phyloP scores from a whole-genome alignment of 2,113 vertebrate species.

The Garra rufa region DNA sequence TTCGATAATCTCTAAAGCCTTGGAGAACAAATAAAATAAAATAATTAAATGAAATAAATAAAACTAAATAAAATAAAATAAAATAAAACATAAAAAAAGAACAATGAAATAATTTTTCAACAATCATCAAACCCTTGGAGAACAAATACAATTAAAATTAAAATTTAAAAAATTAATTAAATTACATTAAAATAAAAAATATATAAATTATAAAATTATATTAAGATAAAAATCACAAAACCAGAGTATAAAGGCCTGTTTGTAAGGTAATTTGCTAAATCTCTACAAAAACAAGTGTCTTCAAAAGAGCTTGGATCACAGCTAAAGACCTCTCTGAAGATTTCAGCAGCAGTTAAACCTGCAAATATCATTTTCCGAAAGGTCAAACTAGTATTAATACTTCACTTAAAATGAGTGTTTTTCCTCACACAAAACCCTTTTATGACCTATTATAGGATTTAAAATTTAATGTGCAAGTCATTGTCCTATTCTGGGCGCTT shows the following conservation, averaged over 20 bases:
- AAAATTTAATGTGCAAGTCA: background rate
- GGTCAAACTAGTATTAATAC: background rate
- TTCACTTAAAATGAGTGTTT: background rate
- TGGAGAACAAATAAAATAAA: no score
- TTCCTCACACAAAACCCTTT: background rate
- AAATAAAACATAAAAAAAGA: background rate
- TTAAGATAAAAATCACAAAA: background rate
- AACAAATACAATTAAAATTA: no score
- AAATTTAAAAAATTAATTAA: no score
- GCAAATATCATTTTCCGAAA: background rate
- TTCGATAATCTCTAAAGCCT: no score
- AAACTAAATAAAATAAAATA: no score
- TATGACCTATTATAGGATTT: background rate
- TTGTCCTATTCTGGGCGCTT: background rate
- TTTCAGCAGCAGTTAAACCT: background rate
- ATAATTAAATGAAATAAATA: no score
- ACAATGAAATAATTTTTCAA: background rate
- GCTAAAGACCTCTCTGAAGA: background rate
- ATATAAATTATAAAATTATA: background rate
- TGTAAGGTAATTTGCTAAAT: background rate
- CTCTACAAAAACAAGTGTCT: background rate
- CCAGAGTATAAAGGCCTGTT: background rate
- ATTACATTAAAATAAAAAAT: no score
- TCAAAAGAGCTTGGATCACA: background rate
- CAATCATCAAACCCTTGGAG: no score